Base-by-base conservation (phyloP, 2,888 invertebrate genomes). In the Agrotis clavis region DNA sequence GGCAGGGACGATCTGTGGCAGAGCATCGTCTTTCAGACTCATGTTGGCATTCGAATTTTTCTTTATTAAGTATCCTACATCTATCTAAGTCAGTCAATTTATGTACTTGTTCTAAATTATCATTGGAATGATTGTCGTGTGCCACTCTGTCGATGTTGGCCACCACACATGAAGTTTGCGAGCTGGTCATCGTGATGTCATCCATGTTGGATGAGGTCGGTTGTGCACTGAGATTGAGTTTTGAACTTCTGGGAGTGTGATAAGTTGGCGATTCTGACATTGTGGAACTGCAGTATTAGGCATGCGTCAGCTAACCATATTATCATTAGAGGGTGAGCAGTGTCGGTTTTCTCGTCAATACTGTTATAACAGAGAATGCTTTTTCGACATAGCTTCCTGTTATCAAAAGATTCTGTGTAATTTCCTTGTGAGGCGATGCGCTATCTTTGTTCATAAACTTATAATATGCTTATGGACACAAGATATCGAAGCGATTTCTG, bases 401-500 rank as follows among this genome's bases (percentile, higher is more conserved):
- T 89, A 87, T 92, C 91, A 91, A 91, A 92, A 92, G 94, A 94
- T 92, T 93, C 90, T 88, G 88, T 87, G 92, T 93, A 95, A 94
- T 94, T 94, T 90, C 77, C 80, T 92, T 83, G 89, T 92, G 94
- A 94, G 94, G 94, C 91, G 95, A 94, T 86, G 89, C 79, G 88
- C 86, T 87, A 19, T 92, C 92, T 93, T 94, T 93, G 92, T 90
- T 92, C 88, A 41, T 90, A 88, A 91, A 92, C 94, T 94, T 94
- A 90, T 91, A 93, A 94, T 93, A 92, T 92, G 93, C 94, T 95
- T 95, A 94, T 93, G 86, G 92, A 89, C 89, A 92, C 93, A 94
- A 95, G 95, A 94, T 94, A 94, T 93, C 85, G 89, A 90, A 94
- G 93, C 91, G 91, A 94, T 94, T 92, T 95, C 96, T 96, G 95